phyloP scores from a whole-genome alignment of 1,140 invertebrate genomes.

The Protaetia brevitarsis region DNA sequence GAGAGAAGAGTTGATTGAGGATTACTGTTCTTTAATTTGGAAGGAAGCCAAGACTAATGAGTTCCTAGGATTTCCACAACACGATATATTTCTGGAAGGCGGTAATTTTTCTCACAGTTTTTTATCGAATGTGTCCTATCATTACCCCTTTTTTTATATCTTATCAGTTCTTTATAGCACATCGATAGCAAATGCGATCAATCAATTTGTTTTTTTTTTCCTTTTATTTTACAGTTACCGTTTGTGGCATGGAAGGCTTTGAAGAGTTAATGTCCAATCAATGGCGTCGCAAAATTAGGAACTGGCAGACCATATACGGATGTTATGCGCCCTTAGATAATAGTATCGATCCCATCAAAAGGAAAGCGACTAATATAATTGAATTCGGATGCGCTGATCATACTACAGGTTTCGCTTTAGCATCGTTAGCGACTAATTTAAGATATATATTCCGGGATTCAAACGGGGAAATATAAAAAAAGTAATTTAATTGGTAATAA shows the following conservation, averaged over 20 bases:
- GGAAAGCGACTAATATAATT: slow-evolving; percentile 32
- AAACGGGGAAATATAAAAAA: no score
- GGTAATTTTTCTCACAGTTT: slow-evolving; percentile 21
- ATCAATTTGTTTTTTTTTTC: neutral
- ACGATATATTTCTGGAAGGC: slow-evolving; percentile 41
- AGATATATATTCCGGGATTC: slow-evolving; percentile 24
- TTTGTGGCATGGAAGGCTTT: slow-evolving; percentile 41
- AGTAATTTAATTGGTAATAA: no score
- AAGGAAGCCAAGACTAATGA: slow-evolving; percentile 25
- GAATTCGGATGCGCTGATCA: slow-evolving; percentile 41
- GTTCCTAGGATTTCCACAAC: slow-evolving; percentile 23
- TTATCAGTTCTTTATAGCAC: no score
- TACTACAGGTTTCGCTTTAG: slow-evolving; percentile 38
- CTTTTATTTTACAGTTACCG: slow-evolving; percentile 28
- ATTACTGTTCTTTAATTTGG: slow-evolving; percentile 22
- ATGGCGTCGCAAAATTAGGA: slow-evolving; percentile 34
- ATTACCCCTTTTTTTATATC: neutral
- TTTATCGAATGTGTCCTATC: neutral
- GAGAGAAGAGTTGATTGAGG: neutral
- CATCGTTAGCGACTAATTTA: slow-evolving; percentile 32
- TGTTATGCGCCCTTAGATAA: slow-evolving; percentile 31
- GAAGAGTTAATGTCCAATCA: slow-evolving; percentile 33
- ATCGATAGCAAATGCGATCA: no score
- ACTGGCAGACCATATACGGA: slow-evolving; percentile 34
- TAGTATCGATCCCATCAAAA: slow-evolving; percentile 21